Percentiles rank a stretch among this genome's conserved stretches.
Conservation (phyloP, 2,797 vertebrate species). For the Anguilla megastoma region DNA sequence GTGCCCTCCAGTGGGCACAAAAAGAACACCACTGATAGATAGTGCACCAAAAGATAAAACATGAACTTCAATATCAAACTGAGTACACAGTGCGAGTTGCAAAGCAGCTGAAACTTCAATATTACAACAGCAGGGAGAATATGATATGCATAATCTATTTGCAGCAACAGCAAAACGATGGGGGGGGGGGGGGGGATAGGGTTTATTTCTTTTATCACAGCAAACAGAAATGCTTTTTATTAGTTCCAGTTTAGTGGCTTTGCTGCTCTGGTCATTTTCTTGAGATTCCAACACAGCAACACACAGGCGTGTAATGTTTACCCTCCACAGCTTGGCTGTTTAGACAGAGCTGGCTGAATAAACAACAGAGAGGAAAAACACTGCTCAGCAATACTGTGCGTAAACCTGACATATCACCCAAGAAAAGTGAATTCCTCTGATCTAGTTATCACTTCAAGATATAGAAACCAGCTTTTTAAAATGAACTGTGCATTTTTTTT, state of each 20-base stretch:
- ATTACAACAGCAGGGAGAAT: not conserved
- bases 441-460: not conserved
- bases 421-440: not conserved
- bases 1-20: conserved; percentile 71
- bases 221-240: not conserved
- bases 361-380: not conserved
- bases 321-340: not conserved
- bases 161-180: not conserved
- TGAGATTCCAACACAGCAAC: not conserved
- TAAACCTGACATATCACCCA: not conserved
- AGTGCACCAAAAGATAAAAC: not conserved
- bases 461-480: not conserved
- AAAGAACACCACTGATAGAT: not conserved
- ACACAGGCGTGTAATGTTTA: not conserved
- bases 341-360: not conserved
- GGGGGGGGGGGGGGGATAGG: not conserved
- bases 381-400: not conserved
- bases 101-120: not conserved
- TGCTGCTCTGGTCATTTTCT: not conserved
- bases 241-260: conserved; percentile 5
- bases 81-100: not conserved
- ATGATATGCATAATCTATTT: not conserved
- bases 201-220: not conserved
- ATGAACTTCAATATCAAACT: not conserved
- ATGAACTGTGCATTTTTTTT: not conserved